These are phyloP conservation scores for Balaeniceps rex DNA, from an alignment of 2,113 vertebrate species.

Conservation along the genomic window DNA sequence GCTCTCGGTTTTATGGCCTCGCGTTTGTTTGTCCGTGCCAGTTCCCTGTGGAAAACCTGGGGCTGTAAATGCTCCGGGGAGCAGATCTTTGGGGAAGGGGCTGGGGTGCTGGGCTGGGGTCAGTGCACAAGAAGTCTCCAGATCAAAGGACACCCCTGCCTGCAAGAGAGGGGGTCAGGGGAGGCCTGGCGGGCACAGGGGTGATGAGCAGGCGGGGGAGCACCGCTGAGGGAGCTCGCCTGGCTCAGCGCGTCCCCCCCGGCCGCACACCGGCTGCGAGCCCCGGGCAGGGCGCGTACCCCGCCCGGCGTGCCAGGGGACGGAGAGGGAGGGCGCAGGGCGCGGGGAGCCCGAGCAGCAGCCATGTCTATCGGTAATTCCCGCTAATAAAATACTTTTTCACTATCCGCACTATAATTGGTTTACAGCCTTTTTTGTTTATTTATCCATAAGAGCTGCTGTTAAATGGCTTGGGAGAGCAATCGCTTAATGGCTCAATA, in stretches of 20 bases:
- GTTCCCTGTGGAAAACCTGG: slow-evolving; percentile 23
- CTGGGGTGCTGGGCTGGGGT: background rate
- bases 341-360: background rate
- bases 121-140: background rate
- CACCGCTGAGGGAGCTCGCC: too few species aligned
- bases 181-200: accelerated
- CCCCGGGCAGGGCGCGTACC: background rate
- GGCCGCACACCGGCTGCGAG: background rate
- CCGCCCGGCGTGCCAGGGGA: background rate
- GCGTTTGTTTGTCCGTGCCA: slow-evolving; percentile 48
- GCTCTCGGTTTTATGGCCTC: slow-evolving; percentile 72
- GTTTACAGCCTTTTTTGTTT: slow-evolving; percentile 87
- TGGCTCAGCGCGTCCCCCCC: background rate
- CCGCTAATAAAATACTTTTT: slow-evolving; percentile 88
- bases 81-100: background rate
- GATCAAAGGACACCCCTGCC: background rate
- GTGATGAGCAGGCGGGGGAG: background rate
- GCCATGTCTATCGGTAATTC: slow-evolving; percentile 62
- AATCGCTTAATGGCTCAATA: slow-evolving; percentile 87
- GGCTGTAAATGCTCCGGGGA: background rate
- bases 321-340: background rate
- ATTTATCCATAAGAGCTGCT: slow-evolving; percentile 85
- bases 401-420: slow-evolving; percentile 88
- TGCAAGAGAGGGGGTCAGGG: background rate
- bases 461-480: slow-evolving; percentile 89